These are phyloP conservation scores for Drosophila crucigera DNA, from an alignment of 2,888 invertebrate species.

Conservation along the genomic window DNA sequence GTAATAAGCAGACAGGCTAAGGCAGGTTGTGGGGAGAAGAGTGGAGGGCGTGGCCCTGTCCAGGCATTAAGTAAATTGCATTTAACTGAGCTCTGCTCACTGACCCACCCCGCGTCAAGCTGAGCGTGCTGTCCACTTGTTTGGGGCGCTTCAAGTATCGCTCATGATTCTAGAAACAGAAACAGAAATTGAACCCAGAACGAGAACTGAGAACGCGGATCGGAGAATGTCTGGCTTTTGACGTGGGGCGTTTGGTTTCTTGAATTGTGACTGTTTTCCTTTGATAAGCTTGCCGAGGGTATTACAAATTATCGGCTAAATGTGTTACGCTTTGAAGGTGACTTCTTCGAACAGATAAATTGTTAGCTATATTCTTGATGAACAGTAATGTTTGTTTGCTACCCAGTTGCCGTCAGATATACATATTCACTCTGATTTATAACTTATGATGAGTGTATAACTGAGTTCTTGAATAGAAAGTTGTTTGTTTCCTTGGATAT, in stretches of 20 bases:
- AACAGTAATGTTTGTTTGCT: neutral
- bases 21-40: neutral
- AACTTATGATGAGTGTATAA: neutral
- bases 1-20: constrained; percentile 51
- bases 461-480: neutral
- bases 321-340: neutral
- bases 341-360: neutral
- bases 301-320: neutral
- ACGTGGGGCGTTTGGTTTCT: constrained; percentile 20
- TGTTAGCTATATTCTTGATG: neutral
- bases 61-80: constrained; percentile 63
- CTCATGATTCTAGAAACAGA: constrained; percentile 36
- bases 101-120: constrained; percentile 2
- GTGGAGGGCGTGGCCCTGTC: constrained; percentile 1
- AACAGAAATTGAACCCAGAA: constrained; percentile 10
- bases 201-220: neutral
- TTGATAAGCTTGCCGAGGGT: neutral
- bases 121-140: constrained; percentile 23
- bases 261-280: constrained; percentile 20
- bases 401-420: too few relatives aligned
- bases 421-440: neutral
- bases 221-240: constrained; percentile 19
- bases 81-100: constrained; percentile 46
- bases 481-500: neutral
- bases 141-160: constrained; percentile 47